Percentiles rank a stretch among this genome's conserved stretches.
phyloP scores from a whole-genome alignment of 2,113 vertebrate genomes.

The Cardinalis cardinalis region DNA sequence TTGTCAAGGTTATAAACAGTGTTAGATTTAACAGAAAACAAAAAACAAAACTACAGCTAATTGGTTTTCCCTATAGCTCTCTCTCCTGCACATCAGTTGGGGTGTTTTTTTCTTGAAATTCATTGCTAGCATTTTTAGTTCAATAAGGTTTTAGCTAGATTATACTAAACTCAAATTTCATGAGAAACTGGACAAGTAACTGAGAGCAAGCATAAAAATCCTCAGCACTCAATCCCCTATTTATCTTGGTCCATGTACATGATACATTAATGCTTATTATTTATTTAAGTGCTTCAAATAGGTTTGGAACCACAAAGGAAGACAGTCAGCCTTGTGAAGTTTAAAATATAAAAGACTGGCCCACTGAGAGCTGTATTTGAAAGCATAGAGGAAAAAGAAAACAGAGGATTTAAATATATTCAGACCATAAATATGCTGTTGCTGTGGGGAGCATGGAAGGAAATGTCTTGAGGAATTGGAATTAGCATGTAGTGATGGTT shows the following conservation, averaged over 20 bases:
- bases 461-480: slow-evolving; percentile 1
- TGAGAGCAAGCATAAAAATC: background rate
- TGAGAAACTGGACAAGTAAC: background rate
- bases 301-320: slow-evolving; percentile 40
- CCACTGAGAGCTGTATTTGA: background rate
- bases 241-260: background rate
- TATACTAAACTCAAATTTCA: background rate
- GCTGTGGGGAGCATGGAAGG: background rate
- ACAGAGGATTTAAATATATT: background rate
- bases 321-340: slow-evolving; percentile 26
- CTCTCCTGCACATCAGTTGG: background rate
- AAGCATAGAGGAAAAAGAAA: background rate
- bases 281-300: slow-evolving; percentile 47
- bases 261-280: slow-evolving; percentile 45
- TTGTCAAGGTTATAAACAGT: slow-evolving; percentile 28
- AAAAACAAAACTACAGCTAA: background rate
- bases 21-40: background rate
- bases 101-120: background rate
- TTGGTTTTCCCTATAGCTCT: background rate
- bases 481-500: background rate
- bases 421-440: slow-evolving; percentile 3
- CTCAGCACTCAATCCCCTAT: background rate
- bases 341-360: slow-evolving; percentile 17
- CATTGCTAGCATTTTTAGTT: background rate
- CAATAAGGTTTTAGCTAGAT: background rate